phyloP scores from a whole-genome alignment of 2,888 invertebrate species.

The Horisme vitalbata region DNA sequence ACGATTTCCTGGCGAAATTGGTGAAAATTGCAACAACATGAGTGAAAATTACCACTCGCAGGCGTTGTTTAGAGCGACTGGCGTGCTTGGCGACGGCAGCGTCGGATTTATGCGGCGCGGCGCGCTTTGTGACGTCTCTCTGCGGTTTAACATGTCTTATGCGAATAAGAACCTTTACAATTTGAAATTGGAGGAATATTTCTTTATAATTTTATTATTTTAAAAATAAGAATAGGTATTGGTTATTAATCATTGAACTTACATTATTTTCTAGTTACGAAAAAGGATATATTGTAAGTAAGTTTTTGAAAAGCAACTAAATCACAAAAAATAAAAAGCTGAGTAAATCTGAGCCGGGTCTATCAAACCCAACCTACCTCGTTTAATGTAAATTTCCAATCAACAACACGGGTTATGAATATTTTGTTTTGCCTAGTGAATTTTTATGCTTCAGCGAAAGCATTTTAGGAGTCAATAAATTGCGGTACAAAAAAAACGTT shows the following conservation, averaged over 20 bases:
- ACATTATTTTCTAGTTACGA: too few relatives aligned
- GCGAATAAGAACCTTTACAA: conserved; percentile 32
- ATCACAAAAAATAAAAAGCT: too few relatives aligned
- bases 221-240: too few relatives aligned
- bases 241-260: too few relatives aligned
- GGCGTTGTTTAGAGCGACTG: conserved; percentile 67
- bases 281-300: too few relatives aligned
- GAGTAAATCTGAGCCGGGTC: conserved; percentile 13
- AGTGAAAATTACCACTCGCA: conserved; percentile 76
- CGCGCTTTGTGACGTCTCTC: conserved; percentile 57
- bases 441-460: conserved; percentile 56
- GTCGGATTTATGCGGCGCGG: conserved; percentile 58
- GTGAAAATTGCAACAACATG: conserved; percentile 79
- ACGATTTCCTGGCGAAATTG: conserved; percentile 74
- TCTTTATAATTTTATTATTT: too few relatives aligned
- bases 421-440: conserved; percentile 41
- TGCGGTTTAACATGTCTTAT: conserved; percentile 42
- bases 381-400: conserved; percentile 29
- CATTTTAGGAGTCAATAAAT: conserved; percentile 71
- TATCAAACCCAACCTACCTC: conserved; percentile 21
- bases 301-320: too few relatives aligned
- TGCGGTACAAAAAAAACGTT: conserved; percentile 60
- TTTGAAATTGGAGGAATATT: not conserved
- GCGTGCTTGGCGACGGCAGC: conserved; percentile 35
- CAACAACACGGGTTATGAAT: conserved; percentile 37